Evolutionary conservation across 2,113 vertebrate genomes (phyloP).

Genomic region (Bucco capensis): DNA sequence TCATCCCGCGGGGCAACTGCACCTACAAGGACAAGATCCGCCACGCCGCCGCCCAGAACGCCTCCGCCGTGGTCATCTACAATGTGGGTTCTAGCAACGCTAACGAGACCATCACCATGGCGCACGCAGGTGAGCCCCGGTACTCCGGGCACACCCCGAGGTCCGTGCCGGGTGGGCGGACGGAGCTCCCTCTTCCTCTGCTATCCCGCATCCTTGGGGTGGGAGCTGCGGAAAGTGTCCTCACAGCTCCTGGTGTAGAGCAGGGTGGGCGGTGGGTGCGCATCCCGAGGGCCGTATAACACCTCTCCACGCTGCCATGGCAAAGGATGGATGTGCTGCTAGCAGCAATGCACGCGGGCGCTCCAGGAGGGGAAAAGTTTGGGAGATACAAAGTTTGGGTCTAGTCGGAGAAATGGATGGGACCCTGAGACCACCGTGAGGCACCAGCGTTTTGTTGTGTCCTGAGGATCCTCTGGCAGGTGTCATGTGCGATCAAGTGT

Average conservation of each 20-base stretch:
- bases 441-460: not conserved
- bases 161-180: not conserved
- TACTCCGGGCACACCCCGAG: fast-evolving
- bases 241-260: not conserved
- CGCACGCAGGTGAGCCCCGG: conserved; percentile 84
- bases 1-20: conserved; percentile 91
- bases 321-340: not conserved
- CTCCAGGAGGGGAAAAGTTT: not conserved
- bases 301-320: not conserved
- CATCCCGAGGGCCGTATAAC: not conserved
- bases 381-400: not conserved
- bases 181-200: fast-evolving
- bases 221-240: not conserved
- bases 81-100: conserved; percentile 84
- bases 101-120: conserved; percentile 95
- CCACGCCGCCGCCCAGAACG: conserved; percentile 85
- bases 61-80: conserved; percentile 92
- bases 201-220: not conserved
- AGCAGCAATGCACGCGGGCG: not conserved
- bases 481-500: not conserved
- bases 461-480: not conserved
- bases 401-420: not conserved
- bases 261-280: not conserved
- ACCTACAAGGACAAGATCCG: conserved; percentile 91
- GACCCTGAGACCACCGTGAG: not conserved